Evolutionary conservation across 2,888 invertebrate species (phyloP), one percentile per base, ranked within the genome.

Genomic region (Mimas tiliae): DNA sequence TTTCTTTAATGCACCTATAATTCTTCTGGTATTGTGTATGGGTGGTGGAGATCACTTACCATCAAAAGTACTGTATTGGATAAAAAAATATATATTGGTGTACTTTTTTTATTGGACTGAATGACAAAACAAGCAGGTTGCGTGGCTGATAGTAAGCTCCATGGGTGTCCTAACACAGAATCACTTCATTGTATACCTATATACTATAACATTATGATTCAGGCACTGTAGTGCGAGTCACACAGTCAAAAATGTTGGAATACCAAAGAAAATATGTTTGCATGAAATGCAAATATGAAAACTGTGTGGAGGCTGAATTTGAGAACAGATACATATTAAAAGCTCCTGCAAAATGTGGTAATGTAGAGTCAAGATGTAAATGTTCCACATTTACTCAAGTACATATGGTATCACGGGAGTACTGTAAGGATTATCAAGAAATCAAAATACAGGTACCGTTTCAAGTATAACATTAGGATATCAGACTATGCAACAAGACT

Each of bases 341-440:
- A 76, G 89, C 94, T 45, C 96, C 96, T 2, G 79, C 79, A 0
- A 94, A 86, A 77, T 96, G 96, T 80, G 79, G 78, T 0, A 94
- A 91, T 86, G 93, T 94, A 58, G 94, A 94, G 62, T 80, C 80
- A 52, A 86, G 85, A 38, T 96, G 96, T 80, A 90, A 88, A 75
- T 94, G 94, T 74, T 91, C 92, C 50, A 95, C 93, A 76, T 94
- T 95, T 69, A 87, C 85, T 68, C 87, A 90, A 74, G 86, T 95
- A 19, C 94, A 93, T 69, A 84, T 94, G 64, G 88, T 95, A 48
- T 94, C 95, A 62, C 92, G 95, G 69, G 94, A 95, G 70, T 94
- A 96, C 80, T 97, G 95, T 82, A 96, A 95, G 76, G 97, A 97
- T 91, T 97, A 96, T 87, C 97, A 97, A 86, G 97, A 97, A 93